Evolutionary conservation across 2,888 invertebrate genomes (phyloP).

Genomic region (Diachrysia chrysitis): DNA sequence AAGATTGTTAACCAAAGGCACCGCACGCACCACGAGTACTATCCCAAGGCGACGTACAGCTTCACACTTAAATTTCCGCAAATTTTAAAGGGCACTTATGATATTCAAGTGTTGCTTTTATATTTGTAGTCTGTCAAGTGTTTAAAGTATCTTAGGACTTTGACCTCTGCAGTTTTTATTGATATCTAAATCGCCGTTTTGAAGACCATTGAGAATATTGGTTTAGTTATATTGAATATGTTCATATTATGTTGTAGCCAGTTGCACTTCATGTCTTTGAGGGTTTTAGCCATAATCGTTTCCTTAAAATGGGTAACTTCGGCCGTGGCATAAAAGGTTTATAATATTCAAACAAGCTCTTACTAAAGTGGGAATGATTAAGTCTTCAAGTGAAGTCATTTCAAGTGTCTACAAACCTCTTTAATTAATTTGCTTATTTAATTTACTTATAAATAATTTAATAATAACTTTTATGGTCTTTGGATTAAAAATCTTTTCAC

Average conservation of each 20-base stretch:
- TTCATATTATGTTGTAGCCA: conserved; percentile 17
- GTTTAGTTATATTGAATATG: conserved; percentile 32
- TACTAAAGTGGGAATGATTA: too few species aligned
- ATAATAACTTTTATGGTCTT: too few species aligned
- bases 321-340: background rate
- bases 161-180: conserved; percentile 33
- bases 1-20: background rate
- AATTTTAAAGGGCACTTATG: background rate
- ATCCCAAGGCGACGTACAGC: background rate
- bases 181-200: conserved; percentile 20
- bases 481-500: too few species aligned
- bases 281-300: conserved; percentile 6
- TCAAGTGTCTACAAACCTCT: too few species aligned
- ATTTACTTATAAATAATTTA: too few species aligned
- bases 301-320: background rate
- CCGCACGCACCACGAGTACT: background rate
- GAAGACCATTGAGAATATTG: conserved; percentile 33
- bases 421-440: too few species aligned
- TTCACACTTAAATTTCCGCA: conserved; percentile 1
- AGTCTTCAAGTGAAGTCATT: too few species aligned
- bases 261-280: conserved; percentile 13
- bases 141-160: conserved; percentile 12
- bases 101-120: conserved; percentile 5
- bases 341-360: too few species aligned
- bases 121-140: conserved; percentile 1